Evolutionary conservation across 2,888 invertebrate species (phyloP), one percentile per base, ranked within the genome.

Genomic region (Mythimna pallens): DNA sequence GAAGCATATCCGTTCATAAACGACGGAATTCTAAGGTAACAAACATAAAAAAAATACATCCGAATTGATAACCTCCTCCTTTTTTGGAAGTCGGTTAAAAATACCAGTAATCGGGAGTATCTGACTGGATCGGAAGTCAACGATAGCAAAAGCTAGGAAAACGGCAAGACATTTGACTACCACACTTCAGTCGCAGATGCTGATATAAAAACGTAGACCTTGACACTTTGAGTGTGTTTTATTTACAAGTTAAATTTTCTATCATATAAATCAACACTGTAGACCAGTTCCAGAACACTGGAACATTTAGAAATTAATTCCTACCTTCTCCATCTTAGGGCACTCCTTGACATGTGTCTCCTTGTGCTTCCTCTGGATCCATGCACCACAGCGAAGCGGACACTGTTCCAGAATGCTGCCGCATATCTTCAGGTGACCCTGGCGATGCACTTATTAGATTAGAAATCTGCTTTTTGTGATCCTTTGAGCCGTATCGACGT

Each of bases 321-420:
- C 8, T 86, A 94, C 95, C 93, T 95, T 95, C n/a, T 94, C 94
- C 88, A 94, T 91, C 74, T 92, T 91, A 0, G 96, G 96, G 66
- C 96, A 96, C 54, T 95, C 95, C 58, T 92, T 90, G 62, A 93
- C 94, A 73, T 98, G 98, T 0, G 96, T 94, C 0, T 97, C 95
- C 90, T 97, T 96, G 80, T 97, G 97, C 72, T 97, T 97, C 81
- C 98, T 95, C 76, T 97, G 97, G 40, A 98, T 96, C 94, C 97
- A 98, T 5, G 97, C 97, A 0, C 97, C 97, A 84, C 98, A 98
- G 64, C 97, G 97, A 84, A 97, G 95, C 0, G 97, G 97, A 70
- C 98, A 98, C 88, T 97, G 97, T 88, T 98, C 97, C 84, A 98
- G 90, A 14, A 98, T 97, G 75, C 97, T 97, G 20, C 97, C 97